Conservation (phyloP, 2,113 vertebrate species). For the Cyphomyrus discorhynchus region DNA sequence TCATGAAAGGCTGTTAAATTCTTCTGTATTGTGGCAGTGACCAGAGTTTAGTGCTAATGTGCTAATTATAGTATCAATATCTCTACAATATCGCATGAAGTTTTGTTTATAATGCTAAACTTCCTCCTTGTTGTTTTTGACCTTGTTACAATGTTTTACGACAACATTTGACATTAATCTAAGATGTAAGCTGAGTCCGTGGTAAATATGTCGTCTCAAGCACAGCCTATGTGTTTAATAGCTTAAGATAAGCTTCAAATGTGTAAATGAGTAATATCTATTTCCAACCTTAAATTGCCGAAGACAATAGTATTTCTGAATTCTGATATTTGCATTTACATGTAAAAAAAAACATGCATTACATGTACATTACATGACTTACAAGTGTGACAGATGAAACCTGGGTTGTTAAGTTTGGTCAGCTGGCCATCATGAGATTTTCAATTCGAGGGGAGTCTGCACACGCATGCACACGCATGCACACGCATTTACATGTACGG, state of each 20-base stretch:
- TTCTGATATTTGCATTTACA: neutral
- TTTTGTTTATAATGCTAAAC: neutral
- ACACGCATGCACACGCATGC: no score
- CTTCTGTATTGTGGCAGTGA: neutral
- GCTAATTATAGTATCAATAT: neutral
- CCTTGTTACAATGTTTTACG: neutral
- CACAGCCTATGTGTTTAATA: neutral
- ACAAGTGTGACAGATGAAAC: neutral
- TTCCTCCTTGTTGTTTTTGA: neutral
- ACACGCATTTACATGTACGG: no score
- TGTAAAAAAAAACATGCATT: neutral
- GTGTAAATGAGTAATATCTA: neutral
- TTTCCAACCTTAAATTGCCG: neutral
- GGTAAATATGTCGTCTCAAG: neutral
- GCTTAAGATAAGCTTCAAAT: neutral
- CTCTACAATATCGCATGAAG: neutral
- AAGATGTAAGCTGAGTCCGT: neutral
- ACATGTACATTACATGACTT: neutral
- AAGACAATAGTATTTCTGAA: neutral
- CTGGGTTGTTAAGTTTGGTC: no score
- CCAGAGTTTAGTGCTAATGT: neutral
- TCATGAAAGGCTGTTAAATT: neutral
- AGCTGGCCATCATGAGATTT: no score
- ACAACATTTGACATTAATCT: neutral
- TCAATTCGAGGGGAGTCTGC: no score